Evolutionary conservation across 2,888 invertebrate genomes (phyloP).

Genomic region (Acleris literana): DNA sequence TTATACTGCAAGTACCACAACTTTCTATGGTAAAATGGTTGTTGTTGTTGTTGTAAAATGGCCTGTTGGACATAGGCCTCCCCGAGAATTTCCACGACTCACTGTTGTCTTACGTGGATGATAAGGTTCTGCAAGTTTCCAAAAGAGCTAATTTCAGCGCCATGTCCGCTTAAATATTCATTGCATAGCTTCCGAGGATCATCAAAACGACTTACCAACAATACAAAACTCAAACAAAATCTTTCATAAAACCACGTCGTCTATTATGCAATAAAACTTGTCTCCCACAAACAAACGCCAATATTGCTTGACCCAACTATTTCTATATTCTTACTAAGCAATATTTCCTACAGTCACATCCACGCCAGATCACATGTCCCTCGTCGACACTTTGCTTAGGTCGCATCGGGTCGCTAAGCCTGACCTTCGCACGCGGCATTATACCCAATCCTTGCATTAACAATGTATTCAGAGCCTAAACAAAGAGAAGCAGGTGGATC

Average conservation of each 20-base stretch:
- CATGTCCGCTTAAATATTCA: too few species aligned
- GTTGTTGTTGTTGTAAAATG: too few species aligned
- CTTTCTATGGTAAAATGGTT: too few species aligned
- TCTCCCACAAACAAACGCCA: slow-evolving; percentile 2
- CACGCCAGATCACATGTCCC: slow-evolving; percentile 28
- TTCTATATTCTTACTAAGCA: slow-evolving; percentile 32
- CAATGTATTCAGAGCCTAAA: slow-evolving; percentile 67
- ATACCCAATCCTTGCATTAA: slow-evolving; percentile 58
- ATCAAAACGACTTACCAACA: too few species aligned
- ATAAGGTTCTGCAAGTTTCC: too few species aligned
- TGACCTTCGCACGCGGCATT: slow-evolving; percentile 38
- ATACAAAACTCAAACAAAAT: too few species aligned
- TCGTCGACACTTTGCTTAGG: slow-evolving; percentile 32
- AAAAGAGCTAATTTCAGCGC: too few species aligned
- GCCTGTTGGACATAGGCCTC: too few species aligned
- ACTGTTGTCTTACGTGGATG: too few species aligned
- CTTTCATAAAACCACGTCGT: not conserved
- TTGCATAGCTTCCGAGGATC: too few species aligned
- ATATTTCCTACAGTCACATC: slow-evolving; percentile 29
- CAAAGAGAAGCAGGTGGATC: slow-evolving; percentile 71
- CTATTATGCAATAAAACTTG: not conserved
- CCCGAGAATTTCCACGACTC: too few species aligned
- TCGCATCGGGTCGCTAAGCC: slow-evolving; percentile 26
- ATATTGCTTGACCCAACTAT: slow-evolving; percentile 15
- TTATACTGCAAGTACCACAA: too few species aligned